Base-by-base conservation (phyloP, 2,888 invertebrate genomes). In the Craniophora ligustri region DNA sequence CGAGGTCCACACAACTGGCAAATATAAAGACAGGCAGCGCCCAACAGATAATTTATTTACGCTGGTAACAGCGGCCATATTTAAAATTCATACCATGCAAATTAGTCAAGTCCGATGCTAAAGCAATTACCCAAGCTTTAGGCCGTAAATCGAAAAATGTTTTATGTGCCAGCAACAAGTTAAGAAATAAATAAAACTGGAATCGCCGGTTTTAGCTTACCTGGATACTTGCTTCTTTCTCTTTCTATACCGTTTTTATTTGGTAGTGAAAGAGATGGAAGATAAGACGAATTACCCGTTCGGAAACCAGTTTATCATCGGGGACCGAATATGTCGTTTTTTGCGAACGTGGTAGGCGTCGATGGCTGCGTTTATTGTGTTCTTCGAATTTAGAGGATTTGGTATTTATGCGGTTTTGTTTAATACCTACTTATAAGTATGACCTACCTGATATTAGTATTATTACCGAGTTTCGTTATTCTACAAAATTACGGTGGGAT, bases 101-200 rank as follows among this genome's bases (percentile, higher is more conserved):
- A 89, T 88, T 85, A 87, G 81, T 85, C 81, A 84, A 76, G 75
- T 78, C 70, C 64, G 77, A 79, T 79, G 79, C 77, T 78, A 75
- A 81, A 72, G 83, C 85, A 84, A 87, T 87, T 85, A 86, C 81
- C 77, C 69, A 79, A 79, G 78, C 78, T 78, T 83, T 82, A 72
- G 75, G 63, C 70, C 75, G 76, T 87, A 88, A 88, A 88, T 87
- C 83, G 81, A 88, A 88, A 87, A 86, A 86, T 88, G 79, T 73
- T 89, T 90, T 88, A 88, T 89, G 84, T 85, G 82, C 75, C 76
- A 76, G 82, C 79, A 84, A 85, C 87, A 89, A 91, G 91, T 91
- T 91, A 91, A 92, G 91, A 92, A 90, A 92, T 91, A 91, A 89
- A 91, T 90, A 89, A 88, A 88, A 88, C 81, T 81, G 77, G 85